phyloP scores from a whole-genome alignment of 2,888 invertebrate genomes.

The Orthonevra nobilis region DNA sequence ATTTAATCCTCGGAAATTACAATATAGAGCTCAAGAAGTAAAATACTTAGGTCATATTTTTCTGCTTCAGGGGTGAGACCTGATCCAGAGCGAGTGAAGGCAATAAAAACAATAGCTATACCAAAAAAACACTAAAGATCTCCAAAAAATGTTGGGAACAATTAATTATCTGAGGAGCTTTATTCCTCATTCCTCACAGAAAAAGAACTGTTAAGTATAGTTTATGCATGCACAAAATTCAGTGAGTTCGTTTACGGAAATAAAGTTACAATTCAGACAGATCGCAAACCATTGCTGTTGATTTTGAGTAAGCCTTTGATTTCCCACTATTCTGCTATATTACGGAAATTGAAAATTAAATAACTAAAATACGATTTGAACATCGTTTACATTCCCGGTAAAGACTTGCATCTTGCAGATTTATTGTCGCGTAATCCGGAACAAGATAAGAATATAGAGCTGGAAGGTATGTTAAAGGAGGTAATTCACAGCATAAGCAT shows the following conservation, averaged over 20 bases:
- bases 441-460: background rate
- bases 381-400: background rate
- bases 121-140: conserved; percentile 71
- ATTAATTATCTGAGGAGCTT: conserved; percentile 46
- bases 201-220: background rate
- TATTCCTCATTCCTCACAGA: conserved; percentile 10
- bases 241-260: background rate
- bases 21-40: conserved; percentile 2
- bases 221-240: conserved; percentile 6
- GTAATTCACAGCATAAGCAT: background rate
- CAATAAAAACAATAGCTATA: conserved; percentile 42
- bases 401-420: conserved; percentile 3
- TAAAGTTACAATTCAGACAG: background rate
- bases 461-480: background rate
- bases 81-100: conserved; percentile 21
- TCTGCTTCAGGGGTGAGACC: conserved; percentile 12
- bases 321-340: background rate
- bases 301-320: background rate
- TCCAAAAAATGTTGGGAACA: conserved; percentile 73
- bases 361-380: background rate
- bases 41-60: conserved; percentile 38
- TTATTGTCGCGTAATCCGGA: background rate
- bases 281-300: background rate
- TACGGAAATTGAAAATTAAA: background rate
- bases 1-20: conserved; percentile 10